Evolutionary conservation across 2,797 vertebrate species (phyloP), one percentile per base, ranked within the genome.

Genomic region (Gymnocypris eckloni): DNA sequence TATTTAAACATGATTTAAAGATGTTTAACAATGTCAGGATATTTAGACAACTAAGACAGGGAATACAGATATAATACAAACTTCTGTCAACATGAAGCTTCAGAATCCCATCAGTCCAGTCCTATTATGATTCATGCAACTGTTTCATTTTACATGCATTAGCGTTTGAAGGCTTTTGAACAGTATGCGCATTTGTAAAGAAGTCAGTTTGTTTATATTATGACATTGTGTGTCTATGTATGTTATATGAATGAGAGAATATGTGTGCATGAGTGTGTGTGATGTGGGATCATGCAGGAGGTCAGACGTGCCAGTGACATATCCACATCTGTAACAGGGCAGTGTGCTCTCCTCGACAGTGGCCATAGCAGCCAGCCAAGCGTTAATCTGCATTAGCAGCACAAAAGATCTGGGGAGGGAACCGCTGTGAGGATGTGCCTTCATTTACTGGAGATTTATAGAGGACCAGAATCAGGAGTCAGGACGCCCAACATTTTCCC

Each of bases 391-490:
- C 92, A 96, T 97, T 96, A 95, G 91, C 95, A 96, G 95, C 95
- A 96, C 95, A 96, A 96, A 96, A 93, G 88, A 89, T 22, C 0
- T 1, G 91, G 91, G 93, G 81, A 92, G 93, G 92, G 89, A 88
- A 79, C 81, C 15, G 45, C 90, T 92, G 88, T 90, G 87, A 94
- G 93, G 94, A 94, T 94, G 92, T 94, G 94, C 94, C 96, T 95
- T 96, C 93, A 97, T 96, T 96, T 95, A 94, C 94, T 94, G 92
- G 94, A 97, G 96, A 97, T 96, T 97, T 97, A 97, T 96, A 93
- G 89, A 91, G 94, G 91, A 94, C 93, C 86, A 95, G 93, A 82
- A 87, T 89, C 88, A 83, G 39, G 54, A 82, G 39, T 33, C 16
- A 16, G 16, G 45, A 45, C 25, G 45, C 41, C 72, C 93, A 93